Evolutionary conservation across 2,888 invertebrate genomes (phyloP).

Genomic region (Caenorhabditis panamensis): DNA sequence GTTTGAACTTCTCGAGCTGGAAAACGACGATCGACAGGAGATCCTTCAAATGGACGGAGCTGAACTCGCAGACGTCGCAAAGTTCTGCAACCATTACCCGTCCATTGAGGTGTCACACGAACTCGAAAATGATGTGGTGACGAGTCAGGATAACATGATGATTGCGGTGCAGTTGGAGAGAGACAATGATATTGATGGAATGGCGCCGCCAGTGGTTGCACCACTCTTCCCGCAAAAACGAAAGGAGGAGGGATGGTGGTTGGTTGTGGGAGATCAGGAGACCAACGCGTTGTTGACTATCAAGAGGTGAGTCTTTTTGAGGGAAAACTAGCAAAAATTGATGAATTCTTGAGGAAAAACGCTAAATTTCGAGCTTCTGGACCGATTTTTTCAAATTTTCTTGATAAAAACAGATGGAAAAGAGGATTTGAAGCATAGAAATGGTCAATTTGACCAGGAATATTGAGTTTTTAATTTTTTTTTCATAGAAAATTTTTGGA

Average conservation of each 20-base stretch:
- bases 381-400: no score
- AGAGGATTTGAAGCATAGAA: no score
- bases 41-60: conserved; percentile 86
- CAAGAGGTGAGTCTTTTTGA: conserved; percentile 85
- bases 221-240: conserved; percentile 93
- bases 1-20: conserved; percentile 95
- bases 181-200: conserved; percentile 94
- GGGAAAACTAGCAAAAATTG: background rate
- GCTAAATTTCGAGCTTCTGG: background rate
- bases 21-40: conserved; percentile 87
- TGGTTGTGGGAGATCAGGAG: conserved; percentile 97
- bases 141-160: conserved; percentile 90
- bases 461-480: no score
- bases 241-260: conserved; percentile 89
- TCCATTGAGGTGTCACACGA: conserved; percentile 97
- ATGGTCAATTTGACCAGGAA: no score
- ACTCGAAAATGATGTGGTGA: conserved; percentile 88
- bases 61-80: conserved; percentile 97
- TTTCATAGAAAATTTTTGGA: no score
- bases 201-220: conserved; percentile 90
- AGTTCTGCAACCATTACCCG: conserved; percentile 98
- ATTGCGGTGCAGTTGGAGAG: conserved; percentile 93
- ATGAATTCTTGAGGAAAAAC: background rate
- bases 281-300: conserved; percentile 95
- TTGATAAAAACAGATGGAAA: no score